phyloP scores from a whole-genome alignment of 2,797 vertebrate species.

The Anguilla megastoma region DNA sequence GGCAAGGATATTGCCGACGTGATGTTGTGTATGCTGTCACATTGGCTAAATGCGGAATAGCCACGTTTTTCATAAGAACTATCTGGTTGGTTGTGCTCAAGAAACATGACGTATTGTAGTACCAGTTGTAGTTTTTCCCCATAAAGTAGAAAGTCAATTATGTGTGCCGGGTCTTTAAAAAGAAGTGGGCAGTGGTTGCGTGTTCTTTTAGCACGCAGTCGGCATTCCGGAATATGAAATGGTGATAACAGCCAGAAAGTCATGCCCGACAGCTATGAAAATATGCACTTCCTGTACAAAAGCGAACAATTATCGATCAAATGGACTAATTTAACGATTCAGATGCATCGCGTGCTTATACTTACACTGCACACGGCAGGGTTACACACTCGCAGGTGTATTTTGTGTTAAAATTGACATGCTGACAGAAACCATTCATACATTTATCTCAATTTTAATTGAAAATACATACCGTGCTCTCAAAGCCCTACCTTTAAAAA shows the following conservation, averaged over 20 bases:
- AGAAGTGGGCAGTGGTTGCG: not conserved
- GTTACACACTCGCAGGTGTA: not conserved
- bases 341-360: not conserved
- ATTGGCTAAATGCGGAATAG: not conserved
- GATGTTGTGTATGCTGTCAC: no score
- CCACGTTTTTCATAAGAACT: not conserved
- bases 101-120: not conserved
- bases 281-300: slow-evolving; percentile 14
- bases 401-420: not conserved
- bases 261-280: slow-evolving; percentile 26
- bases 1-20: not conserved
- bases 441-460: not conserved
- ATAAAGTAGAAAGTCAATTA: slow-evolving; percentile 1
- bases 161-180: slow-evolving; percentile 8
- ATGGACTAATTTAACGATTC: not conserved
- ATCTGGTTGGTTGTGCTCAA: not conserved
- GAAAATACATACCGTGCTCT: no score
- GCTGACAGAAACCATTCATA: not conserved
- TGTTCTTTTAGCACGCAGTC: not conserved
- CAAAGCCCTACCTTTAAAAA: not conserved
- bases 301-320: slow-evolving; percentile 8
- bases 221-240: not conserved
- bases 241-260: not conserved
- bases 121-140: not conserved
- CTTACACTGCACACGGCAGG: not conserved